Evolutionary conservation across 2,113 vertebrate genomes (phyloP), one percentile per base, ranked within the genome.

Genomic region (Monarcha castaneiventris): DNA sequence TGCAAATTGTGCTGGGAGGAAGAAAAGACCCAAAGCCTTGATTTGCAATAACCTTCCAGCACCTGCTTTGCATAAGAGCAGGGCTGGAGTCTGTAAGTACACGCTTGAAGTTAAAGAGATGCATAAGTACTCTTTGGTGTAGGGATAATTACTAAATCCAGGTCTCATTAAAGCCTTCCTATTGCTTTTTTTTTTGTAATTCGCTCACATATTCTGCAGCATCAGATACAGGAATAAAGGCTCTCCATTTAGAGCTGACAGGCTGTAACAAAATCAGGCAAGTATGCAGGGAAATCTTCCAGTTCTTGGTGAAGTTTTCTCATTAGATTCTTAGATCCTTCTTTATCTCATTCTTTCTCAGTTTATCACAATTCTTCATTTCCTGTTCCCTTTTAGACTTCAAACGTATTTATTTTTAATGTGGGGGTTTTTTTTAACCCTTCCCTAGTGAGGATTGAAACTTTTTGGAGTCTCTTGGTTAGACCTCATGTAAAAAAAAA

Each of bases 311-410:
- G 26, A 58, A 91, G 63, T 68, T 87, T 95, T 94, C 91, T 91
- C 86, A 74, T 62, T 94, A 41, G 39, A 20, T 90, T 73, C 94
- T 96, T 73, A 84, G 84, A 93, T 94, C 84, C 35, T n/a, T 96
- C 93, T 97, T 94, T 90, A 97, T 96, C 96, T 97, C 84, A 54
- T 68, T 85, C 56, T 95, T 97, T 97, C 93, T 95, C 69, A 87
- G 75, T 94, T 91, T 97, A 96, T 97, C 96, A 64, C 67, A 39
- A 33, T 82, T 94, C 71, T 78, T 95, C 61, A 90, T 88, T 97
- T 97, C 97, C 94, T 96, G 88, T 96, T 97, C 96, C 91, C 81
- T 91, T 93, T 91, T 72, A 83, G 88, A 55, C 91, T 97, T 96
- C 92, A 82, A 81, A 84, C 27, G 1, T 54, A 41, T 11, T 63